Conservation (phyloP, 2,888 invertebrate species). For the Diploptera punctata region DNA sequence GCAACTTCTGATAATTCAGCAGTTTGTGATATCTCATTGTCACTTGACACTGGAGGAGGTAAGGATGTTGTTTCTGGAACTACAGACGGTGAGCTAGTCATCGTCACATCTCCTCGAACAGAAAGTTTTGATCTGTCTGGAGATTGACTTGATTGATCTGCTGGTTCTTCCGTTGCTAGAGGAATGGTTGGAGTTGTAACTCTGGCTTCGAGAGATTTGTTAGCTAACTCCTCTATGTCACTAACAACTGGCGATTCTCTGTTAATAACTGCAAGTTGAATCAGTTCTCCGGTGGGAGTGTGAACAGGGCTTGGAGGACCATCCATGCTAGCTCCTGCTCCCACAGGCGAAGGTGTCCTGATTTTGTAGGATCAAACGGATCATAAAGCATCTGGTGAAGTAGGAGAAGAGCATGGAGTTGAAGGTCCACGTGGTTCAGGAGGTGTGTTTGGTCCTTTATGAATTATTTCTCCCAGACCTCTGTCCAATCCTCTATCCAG, state of each 20-base stretch:
- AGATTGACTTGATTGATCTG: conserved; percentile 33
- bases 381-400: conserved; percentile 86
- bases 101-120: conserved; percentile 21
- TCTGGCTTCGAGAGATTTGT: conserved; percentile 22
- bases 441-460: conserved; percentile 76
- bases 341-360: conserved; percentile 68
- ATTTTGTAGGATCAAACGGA: conserved; percentile 91
- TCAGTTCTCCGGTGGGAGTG: conserved; percentile 23
- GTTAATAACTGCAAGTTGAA: conserved; percentile 4
- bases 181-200: conserved; percentile 17
- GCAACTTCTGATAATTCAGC: conserved; percentile 14
- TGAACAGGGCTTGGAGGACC: conserved; percentile 44
- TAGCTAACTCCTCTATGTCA: conserved; percentile 28
- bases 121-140: conserved; percentile 31
- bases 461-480: conserved; percentile 46
- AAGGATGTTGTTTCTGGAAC: conserved; percentile 22
- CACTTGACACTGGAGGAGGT: conserved; percentile 23
- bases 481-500: conserved; percentile 47
- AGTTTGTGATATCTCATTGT: conserved; percentile 23
- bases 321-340: conserved; percentile 52
- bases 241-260: conserved; percentile 28
- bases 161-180: conserved; percentile 25
- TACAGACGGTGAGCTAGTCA: conserved; percentile 27
- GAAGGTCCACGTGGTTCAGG: conserved; percentile 59
- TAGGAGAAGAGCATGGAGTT: conserved; percentile 67